phyloP scores from a whole-genome alignment of 2,888 invertebrate species.

The Hypolimnas misippus region DNA sequence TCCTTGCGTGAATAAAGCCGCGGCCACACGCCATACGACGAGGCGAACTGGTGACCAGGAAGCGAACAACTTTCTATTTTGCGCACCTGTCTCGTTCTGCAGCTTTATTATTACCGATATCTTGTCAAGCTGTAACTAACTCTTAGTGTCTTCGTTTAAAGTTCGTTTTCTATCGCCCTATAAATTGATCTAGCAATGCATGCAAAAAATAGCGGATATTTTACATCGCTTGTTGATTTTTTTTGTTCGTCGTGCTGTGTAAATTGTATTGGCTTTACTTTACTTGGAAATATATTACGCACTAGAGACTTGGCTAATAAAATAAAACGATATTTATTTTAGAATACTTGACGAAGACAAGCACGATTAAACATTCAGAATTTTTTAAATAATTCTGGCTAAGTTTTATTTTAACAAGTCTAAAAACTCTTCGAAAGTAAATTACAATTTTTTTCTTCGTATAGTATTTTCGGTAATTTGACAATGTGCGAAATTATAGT shows the following conservation, averaged over 20 bases:
- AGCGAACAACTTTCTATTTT: constrained; percentile 84
- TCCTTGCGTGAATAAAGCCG: constrained; percentile 50
- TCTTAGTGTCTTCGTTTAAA: constrained; percentile 25
- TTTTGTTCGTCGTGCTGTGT: constrained; percentile 23
- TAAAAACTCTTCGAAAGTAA: neutral
- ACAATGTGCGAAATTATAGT: constrained; percentile 16
- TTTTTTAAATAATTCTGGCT: neutral
- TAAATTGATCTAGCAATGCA: constrained; percentile 32
- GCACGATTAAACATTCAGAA: neutral
- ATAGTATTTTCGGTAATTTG: constrained; percentile 14
- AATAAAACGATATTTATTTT: neutral
- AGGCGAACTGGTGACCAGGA: constrained; percentile 79
- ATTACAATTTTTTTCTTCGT: constrained; percentile 4
- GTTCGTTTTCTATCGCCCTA: constrained; percentile 31
- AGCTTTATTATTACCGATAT: constrained; percentile 57
- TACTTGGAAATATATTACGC: constrained; percentile 13
- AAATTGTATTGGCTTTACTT: constrained; percentile 22
- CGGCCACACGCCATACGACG: constrained; percentile 54
- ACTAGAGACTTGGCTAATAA: neutral
- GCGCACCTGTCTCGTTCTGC: constrained; percentile 79
- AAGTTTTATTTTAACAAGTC: neutral
- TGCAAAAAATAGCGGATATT: constrained; percentile 36
- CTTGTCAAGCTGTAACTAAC: constrained; percentile 50
- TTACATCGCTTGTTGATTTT: constrained; percentile 21
- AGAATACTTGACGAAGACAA: neutral